Evolutionary conservation across 2,113 vertebrate genomes (phyloP).

Genomic region (Rafetus swinhoei): DNA sequence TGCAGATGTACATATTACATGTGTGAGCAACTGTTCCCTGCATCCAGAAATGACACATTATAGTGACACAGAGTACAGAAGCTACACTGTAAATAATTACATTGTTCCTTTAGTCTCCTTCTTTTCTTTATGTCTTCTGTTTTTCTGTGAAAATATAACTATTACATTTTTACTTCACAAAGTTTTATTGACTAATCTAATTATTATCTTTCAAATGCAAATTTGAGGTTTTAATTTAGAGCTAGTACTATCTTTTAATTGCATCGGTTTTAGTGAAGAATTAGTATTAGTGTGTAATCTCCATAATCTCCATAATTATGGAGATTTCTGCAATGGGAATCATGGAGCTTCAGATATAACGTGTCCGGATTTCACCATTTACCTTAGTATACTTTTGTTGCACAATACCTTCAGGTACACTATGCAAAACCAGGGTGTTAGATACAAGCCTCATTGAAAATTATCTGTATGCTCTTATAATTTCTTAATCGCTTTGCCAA

Average conservation of each 20-base stretch:
- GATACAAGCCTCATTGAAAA: constrained; percentile 6
- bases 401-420: constrained; percentile 50
- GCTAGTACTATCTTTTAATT: constrained; percentile 77
- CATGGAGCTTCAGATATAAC: constrained; percentile 62
- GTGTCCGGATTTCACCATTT: constrained; percentile 55
- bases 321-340: constrained; percentile 72
- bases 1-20: constrained; percentile 45
- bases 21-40: constrained; percentile 39
- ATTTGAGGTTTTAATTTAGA: constrained; percentile 76
- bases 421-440: constrained; percentile 30
- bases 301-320: constrained; percentile 74
- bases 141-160: constrained; percentile 46
- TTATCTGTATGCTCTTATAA: not conserved
- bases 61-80: constrained; percentile 29
- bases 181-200: constrained; percentile 77
- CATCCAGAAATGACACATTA: constrained; percentile 11
- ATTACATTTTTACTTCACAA: constrained; percentile 64
- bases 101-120: not conserved
- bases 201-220: constrained; percentile 78
- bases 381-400: constrained; percentile 41
- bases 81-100: not conserved
- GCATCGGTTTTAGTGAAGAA: constrained; percentile 75
- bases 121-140: constrained; percentile 25
- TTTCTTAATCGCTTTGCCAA: constrained; percentile 39
- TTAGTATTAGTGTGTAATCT: constrained; percentile 77